Conservation (phyloP, 1,140 invertebrate species). For the Eriocheir sinensis region DNA sequence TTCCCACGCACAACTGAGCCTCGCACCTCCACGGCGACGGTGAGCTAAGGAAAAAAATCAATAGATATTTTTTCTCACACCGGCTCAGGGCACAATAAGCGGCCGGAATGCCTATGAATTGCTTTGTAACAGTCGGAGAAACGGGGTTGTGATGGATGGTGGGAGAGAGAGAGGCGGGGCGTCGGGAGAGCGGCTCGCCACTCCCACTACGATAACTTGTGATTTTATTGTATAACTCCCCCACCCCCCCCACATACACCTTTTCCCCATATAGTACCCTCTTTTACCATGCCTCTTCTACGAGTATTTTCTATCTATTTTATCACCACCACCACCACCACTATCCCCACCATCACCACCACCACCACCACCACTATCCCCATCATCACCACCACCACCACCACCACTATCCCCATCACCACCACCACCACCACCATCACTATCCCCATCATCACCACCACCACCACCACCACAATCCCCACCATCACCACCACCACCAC, state of each 20-base stretch:
- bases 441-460: too few relatives aligned
- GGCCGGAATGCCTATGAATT: neutral
- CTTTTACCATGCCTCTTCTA: too few relatives aligned
- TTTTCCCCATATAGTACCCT: neutral
- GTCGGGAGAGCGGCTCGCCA: neutral
- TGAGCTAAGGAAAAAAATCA: slow-evolving; percentile 1
- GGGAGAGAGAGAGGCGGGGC: neutral
- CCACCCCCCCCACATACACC: too few relatives aligned
- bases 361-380: too few relatives aligned
- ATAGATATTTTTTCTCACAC: neutral
- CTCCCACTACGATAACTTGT: neutral
- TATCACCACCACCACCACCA: too few relatives aligned
- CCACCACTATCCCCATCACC: too few relatives aligned
- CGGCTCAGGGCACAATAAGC: neutral
- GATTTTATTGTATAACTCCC: slow-evolving; percentile 9
- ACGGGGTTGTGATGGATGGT: neutral
- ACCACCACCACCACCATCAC: too few relatives aligned
- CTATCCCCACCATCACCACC: too few relatives aligned
- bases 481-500: too few relatives aligned
- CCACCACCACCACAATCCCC: too few relatives aligned
- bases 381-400: too few relatives aligned
- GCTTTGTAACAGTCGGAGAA: neutral
- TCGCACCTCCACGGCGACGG: neutral
- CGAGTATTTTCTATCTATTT: too few relatives aligned
- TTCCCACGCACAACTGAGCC: neutral